A percentile compares a stretch with the other conserved stretches of the same genome.
Evolutionary conservation across 2,888 invertebrate genomes (phyloP).

Genomic region (Emmelina monodactyla): DNA sequence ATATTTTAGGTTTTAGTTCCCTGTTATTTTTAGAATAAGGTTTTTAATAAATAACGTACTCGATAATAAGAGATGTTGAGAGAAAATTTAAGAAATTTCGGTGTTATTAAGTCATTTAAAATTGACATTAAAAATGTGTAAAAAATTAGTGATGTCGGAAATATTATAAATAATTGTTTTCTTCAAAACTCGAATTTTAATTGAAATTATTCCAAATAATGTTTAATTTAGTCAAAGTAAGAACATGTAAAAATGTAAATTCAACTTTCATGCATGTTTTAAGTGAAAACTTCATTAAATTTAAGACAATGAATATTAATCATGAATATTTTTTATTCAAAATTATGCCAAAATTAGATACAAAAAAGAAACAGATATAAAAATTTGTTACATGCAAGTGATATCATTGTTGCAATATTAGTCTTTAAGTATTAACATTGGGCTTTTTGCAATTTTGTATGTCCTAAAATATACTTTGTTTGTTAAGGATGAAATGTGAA

Average conservation of each 20-base stretch:
- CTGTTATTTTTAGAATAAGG: no score
- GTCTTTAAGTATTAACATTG: constrained; percentile 38
- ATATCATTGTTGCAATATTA: constrained; percentile 63
- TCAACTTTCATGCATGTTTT: constrained; percentile 9
- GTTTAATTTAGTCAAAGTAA: constrained; percentile 24
- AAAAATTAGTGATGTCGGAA: no score
- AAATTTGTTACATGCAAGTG: constrained; percentile 45
- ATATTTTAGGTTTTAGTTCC: no score
- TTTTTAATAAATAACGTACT: no score
- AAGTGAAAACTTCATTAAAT: constrained; percentile 4
- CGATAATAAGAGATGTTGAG: no score
- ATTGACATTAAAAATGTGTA: no score
- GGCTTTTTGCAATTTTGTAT: constrained; percentile 32
- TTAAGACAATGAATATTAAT: background rate
- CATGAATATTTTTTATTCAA: constrained; percentile 9
- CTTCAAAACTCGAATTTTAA: no score
- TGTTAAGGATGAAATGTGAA: constrained; percentile 19
- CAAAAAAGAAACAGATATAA: constrained; percentile 21
- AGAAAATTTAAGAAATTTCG: no score
- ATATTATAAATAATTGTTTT: no score
- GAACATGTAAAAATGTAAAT: constrained; percentile 46
- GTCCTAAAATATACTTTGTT: constrained; percentile 23
- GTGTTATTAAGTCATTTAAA: no score
- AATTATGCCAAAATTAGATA: constrained; percentile 12
- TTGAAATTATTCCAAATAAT: constrained; percentile 14